Percentiles rank a stretch among this genome's conserved stretches.
phyloP scores from a whole-genome alignment of 2,797 vertebrate genomes.

The Fringilla coelebs region DNA sequence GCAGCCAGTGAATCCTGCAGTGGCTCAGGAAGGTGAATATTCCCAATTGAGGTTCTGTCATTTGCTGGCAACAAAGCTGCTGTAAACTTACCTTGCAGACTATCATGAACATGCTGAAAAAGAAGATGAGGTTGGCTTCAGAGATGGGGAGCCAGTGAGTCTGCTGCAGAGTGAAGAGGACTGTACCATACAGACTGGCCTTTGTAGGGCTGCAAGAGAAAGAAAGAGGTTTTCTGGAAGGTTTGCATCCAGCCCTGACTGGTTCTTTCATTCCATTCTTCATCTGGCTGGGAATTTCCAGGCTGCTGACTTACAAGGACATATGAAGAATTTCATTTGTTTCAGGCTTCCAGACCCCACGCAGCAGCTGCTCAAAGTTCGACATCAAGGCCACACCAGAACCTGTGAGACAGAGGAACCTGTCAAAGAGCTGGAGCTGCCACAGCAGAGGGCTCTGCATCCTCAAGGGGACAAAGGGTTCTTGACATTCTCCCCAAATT shows the following conservation, averaged over 20 bases:
- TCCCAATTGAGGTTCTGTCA: neutral
- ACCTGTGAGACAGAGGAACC: slow-evolving; percentile 72
- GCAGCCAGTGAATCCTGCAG: neutral
- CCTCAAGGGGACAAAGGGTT: neutral
- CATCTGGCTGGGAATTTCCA: neutral
- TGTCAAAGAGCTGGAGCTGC: neutral
- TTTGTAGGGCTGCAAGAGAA: slow-evolving; percentile 87
- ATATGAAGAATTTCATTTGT: slow-evolving; percentile 94
- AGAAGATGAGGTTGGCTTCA: slow-evolving; percentile 88
- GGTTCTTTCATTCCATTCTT: neutral
- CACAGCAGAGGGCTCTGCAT: neutral
- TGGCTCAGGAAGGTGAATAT: neutral
- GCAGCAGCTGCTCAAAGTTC: slow-evolving; percentile 93
- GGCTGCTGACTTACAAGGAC: slow-evolving; percentile 89
- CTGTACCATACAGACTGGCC: slow-evolving; percentile 93
- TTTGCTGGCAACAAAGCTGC: neutral
- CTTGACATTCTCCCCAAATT: neutral
- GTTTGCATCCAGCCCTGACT: neutral
- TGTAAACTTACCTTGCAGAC: slow-evolving; percentile 84
- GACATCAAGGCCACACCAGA: slow-evolving; percentile 93
- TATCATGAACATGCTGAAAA: slow-evolving; percentile 96
- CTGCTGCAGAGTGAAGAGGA: slow-evolving; percentile 95
- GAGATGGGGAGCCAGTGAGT: slow-evolving; percentile 89
- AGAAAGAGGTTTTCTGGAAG: neutral
- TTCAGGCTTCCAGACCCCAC: slow-evolving; percentile 95